phyloP scores from a whole-genome alignment of 2,888 invertebrate species.

The Hesperia comma region DNA sequence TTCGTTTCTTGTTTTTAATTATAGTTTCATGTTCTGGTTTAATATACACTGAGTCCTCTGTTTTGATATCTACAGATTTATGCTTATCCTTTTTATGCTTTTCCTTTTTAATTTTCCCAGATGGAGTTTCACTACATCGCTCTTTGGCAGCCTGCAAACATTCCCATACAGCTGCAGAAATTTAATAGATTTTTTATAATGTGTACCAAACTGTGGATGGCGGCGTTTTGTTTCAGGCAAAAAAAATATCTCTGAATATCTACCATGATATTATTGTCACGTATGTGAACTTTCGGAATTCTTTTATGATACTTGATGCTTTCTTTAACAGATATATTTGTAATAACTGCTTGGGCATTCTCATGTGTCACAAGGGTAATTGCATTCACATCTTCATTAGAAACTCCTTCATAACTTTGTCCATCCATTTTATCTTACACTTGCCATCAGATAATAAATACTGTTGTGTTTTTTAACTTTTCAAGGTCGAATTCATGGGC shows the following conservation, averaged over 20 bases:
- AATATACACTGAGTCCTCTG: conserved; percentile 5
- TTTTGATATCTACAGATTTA: conserved; percentile 33
- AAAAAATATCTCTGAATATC: conserved; percentile 61
- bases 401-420: conserved; percentile 58
- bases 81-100: conserved; percentile 54
- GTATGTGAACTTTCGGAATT: conserved; percentile 64
- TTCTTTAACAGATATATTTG: conserved; percentile 52
- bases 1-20: conserved; percentile 55
- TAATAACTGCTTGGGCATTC: conserved; percentile 49
- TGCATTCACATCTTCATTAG: conserved; percentile 48
- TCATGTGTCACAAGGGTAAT: conserved; percentile 50
- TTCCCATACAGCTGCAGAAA: conserved; percentile 53
- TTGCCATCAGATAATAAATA: conserved; percentile 58
- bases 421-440: conserved; percentile 66
- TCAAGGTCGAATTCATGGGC: conserved; percentile 58
- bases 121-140: conserved; percentile 36
- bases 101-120: conserved; percentile 48
- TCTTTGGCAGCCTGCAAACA: conserved; percentile 47
- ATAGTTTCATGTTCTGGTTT: conserved; percentile 28
- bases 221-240: conserved; percentile 71
- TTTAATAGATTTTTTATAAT: conserved; percentile 65
- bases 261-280: conserved; percentile 53
- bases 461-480: conserved; percentile 51
- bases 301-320: conserved; percentile 59
- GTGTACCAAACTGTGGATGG: conserved; percentile 69